Evolutionary conservation across 1,140 invertebrate species (phyloP).

Genomic region (Caenorhabditis latens): DNA sequence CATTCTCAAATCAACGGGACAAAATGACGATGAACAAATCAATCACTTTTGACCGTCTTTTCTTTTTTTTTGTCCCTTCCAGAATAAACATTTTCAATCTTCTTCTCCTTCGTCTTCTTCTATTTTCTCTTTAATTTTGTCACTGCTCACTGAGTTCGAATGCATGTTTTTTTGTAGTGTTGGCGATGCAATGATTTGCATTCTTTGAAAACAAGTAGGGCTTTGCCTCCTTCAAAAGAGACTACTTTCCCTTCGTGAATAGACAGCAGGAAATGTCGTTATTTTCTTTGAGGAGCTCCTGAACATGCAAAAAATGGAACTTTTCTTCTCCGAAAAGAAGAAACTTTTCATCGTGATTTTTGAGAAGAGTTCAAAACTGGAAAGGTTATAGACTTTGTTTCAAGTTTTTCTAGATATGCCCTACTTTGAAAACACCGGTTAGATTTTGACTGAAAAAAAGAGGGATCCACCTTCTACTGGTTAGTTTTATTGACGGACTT

Average conservation of each 20-base stretch:
- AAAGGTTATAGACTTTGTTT: too few species aligned
- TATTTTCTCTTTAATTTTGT: neutral
- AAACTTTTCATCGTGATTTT: slow-evolving; percentile 1
- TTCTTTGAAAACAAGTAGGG: slow-evolving; percentile 18
- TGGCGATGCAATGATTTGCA: slow-evolving; percentile 26
- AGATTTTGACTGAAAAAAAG: too few species aligned
- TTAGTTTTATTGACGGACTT: too few species aligned
- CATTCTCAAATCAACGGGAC: slow-evolving; percentile 1
- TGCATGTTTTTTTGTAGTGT: slow-evolving; percentile 1
- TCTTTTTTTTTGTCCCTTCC: neutral
- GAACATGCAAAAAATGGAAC: neutral
- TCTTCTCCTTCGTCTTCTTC: neutral
- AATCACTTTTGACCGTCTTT: slow-evolving; percentile 10
- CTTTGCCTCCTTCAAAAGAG: slow-evolving; percentile 40
- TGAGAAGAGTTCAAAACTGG: neutral
- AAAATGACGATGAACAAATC: neutral
- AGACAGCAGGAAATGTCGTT: slow-evolving; percentile 53
- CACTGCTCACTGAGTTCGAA: slow-evolving; percentile 17
- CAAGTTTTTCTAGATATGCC: too few species aligned
- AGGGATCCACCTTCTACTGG: too few species aligned
- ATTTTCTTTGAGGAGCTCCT: slow-evolving; percentile 19
- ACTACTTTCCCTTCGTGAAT: slow-evolving; percentile 11
- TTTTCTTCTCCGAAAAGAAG: neutral
- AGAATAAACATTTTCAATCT: neutral
- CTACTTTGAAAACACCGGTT: too few species aligned